These are phyloP conservation scores for Patiria miniata DNA, from an alignment of 35 echinoderm and acorn worm genomes.

Conservation along the genomic window DNA sequence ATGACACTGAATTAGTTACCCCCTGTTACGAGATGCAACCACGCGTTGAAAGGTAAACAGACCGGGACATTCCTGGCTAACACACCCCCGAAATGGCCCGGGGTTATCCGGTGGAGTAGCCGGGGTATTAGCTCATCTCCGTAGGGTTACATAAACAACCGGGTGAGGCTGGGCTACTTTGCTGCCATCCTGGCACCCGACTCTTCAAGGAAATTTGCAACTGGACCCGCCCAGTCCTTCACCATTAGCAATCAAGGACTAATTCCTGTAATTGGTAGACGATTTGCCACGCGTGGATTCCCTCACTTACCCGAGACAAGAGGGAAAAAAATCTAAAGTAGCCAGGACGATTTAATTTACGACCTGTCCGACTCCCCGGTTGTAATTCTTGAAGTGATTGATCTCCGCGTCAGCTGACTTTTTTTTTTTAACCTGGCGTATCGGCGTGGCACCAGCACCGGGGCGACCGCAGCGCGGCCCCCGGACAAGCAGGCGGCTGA, in stretches of 20 bases:
- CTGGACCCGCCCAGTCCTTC: neutral
- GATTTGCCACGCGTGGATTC: constrained; percentile 20
- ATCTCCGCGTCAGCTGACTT: neutral
- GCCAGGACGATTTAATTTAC: constrained; percentile 6
- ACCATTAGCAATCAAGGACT: constrained; percentile 25
- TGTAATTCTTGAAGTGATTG: constrained; percentile 2
- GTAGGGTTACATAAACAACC: constrained; percentile 14
- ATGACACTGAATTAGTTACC: constrained; percentile 18
- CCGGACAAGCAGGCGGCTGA: neutral
- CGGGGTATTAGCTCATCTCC: constrained; percentile 11
- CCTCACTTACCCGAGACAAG: too few species aligned
- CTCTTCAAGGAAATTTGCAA: too few species aligned
- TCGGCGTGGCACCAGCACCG: neutral
- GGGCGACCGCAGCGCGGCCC: neutral
- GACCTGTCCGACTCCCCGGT: neutral
- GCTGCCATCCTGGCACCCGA: too few species aligned
- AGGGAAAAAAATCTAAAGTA: neutral
- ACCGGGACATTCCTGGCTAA: constrained; percentile 1
- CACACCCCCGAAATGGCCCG: neutral
- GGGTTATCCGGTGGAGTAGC: neutral
- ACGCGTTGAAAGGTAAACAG: constrained; percentile 27
- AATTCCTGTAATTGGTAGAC: neutral
- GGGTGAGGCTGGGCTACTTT: too few species aligned
- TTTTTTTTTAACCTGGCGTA: neutral
- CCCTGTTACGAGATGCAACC: constrained; percentile 12